Base-by-base conservation (phyloP, 2,113 vertebrate genomes). In the Scartelaos histophorus region DNA sequence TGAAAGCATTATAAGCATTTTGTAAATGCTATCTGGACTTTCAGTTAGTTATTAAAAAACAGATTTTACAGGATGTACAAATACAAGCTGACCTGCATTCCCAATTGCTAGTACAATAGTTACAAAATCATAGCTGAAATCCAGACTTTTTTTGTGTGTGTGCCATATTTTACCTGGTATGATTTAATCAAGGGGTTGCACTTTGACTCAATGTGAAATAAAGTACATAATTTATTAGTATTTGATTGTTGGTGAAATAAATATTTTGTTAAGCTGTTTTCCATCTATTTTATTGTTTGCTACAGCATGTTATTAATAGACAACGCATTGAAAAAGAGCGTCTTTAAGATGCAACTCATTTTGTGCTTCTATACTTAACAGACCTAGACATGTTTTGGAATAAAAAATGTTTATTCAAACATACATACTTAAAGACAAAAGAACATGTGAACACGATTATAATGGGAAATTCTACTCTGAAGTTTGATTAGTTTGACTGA, bases 201-300 rank as follows among this genome's bases (percentile, higher is more conserved):
- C 87, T 87, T 88, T 85, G 77, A 87, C 83, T 85, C 69, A 87
- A 90, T 90, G 88, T 85, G 70, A 79, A 79, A 71, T 76, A 78
- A 69, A 85, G 68, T 51, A 74, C 46, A 69, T 93, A 92, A 94
- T 92, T 93, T 94, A 94, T 94, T 92, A 84, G 83, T 89, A 89
- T 86, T 82, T 76, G 85, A 71, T 85, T 87, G 85, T 57, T 87
- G 80, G 84, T 84, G 56, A 90, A 93, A 93, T 93, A 93, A 94
- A 94, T 80, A 82, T 78, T 90, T 90, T 83, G 62, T 77, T 82
- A 58, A 62, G 17, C 29, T 51, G 21, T 76, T 74, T 19, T 19
- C 53, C 24, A 74, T 74, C 29, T 75, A 7, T 74, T 78, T 77
- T 34, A 15, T 3, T 19, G 5, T 19, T 43, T 11, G 9, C 10